Conservation (phyloP, 1,140 invertebrate species). For the Acromyrmex echinatior region DNA sequence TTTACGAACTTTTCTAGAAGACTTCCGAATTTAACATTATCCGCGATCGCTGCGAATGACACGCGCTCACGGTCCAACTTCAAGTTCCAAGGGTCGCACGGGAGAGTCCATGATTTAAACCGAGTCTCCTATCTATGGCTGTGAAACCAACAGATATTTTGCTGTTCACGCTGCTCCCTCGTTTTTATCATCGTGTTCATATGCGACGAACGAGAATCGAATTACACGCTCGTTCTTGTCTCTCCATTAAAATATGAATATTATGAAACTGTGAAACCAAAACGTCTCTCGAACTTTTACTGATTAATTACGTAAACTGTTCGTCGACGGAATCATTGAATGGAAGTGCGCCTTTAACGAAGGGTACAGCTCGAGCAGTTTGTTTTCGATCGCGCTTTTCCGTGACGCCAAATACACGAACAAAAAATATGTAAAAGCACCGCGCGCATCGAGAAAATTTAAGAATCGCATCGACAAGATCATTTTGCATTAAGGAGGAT, state of each 20-base stretch:
- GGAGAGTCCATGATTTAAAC: conserved; percentile 64
- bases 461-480: conserved; percentile 20
- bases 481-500: not conserved
- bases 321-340: not conserved
- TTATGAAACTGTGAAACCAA: not conserved
- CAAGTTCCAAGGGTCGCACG: conserved; percentile 59
- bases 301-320: conserved; percentile 20
- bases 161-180: conserved; percentile 60
- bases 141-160: conserved; percentile 70
- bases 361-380: conserved; percentile 20
- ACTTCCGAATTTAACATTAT: conserved; percentile 74
- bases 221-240: not conserved
- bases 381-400: conserved; percentile 8
- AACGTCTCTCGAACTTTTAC: not conserved
- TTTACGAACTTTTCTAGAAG: conserved; percentile 73
- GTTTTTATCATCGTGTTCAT: conserved; percentile 58
- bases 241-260: conserved; percentile 5
- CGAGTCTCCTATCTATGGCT: conserved; percentile 72
- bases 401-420: not conserved
- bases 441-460: not conserved
- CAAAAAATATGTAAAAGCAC: conserved; percentile 14
- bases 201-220: not conserved
- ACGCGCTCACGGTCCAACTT: conserved; percentile 70
- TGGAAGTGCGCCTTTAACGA: not conserved
- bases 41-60: conserved; percentile 48